A percentile compares a stretch with the other conserved stretches of the same genome.
These are phyloP conservation scores for Xylophagus ater DNA, from an alignment of 2,888 invertebrate species.

Conservation along the genomic window DNA sequence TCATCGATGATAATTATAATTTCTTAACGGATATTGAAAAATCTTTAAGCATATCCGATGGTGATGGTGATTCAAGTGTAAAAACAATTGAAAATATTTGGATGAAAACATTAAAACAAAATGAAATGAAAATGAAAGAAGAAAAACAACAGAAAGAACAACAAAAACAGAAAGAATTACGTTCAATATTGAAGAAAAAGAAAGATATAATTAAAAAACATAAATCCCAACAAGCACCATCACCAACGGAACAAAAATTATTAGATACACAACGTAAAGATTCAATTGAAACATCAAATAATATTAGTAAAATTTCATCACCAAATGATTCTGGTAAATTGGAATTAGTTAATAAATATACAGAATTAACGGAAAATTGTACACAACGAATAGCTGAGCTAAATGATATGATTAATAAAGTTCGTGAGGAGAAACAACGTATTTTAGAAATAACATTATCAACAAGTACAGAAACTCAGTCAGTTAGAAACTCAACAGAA, in stretches of 20 bases:
- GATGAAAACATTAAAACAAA: conserved; percentile 22
- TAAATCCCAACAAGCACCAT: not conserved
- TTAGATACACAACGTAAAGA: not conserved
- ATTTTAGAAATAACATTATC: conserved; percentile 39
- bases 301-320: not conserved
- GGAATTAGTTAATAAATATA: conserved; percentile 34
- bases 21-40: conserved; percentile 33
- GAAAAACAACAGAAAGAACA: conserved; percentile 3
- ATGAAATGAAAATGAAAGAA: conserved; percentile 6
- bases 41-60: conserved; percentile 19
- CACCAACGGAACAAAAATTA: not conserved
- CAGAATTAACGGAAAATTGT: conserved; percentile 44
- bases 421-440: conserved; percentile 46
- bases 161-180: not conserved
- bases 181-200: conserved; percentile 13
- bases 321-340: not conserved
- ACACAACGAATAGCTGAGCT: conserved; percentile 46
- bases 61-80: conserved; percentile 19
- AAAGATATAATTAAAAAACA: conserved; percentile 1
- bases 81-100: conserved; percentile 26
- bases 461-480: conserved; percentile 31
- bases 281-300: not conserved
- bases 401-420: conserved; percentile 45
- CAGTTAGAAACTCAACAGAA: conserved; percentile 35
- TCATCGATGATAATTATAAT: conserved; percentile 33